These are phyloP conservation scores for Burhinus bistriatus DNA, from an alignment of 2,113 vertebrate genomes.

Conservation along the genomic window DNA sequence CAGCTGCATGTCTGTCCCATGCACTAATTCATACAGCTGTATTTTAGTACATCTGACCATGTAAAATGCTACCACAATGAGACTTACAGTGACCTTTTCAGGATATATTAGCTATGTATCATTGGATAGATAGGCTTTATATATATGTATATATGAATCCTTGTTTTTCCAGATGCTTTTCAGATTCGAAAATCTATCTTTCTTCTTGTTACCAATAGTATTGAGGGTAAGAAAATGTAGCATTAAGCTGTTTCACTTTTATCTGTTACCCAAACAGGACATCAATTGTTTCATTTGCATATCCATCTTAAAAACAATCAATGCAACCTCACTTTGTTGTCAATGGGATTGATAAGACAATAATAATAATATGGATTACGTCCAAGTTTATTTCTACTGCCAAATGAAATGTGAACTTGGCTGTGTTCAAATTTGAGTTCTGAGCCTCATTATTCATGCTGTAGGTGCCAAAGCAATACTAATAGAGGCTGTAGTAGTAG, in stretches of 20 bases:
- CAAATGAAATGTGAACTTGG: background rate
- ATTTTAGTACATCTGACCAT: background rate
- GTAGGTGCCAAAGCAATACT: background rate
- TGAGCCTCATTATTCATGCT: background rate
- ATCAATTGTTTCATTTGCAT: slow-evolving; percentile 6
- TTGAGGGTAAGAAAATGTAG: background rate
- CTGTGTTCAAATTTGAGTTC: background rate
- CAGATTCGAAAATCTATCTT: background rate
- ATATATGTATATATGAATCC: background rate
- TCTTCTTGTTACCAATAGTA: background rate
- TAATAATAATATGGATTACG: background rate
- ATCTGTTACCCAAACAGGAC: background rate
- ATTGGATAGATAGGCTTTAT: background rate
- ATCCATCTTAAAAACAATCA: background rate
- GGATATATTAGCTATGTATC: background rate
- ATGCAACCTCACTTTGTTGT: background rate
- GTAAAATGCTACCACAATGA: background rate
- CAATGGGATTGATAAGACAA: background rate
- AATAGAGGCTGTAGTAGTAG: background rate
- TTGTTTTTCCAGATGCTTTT: background rate
- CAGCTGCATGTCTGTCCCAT: background rate
- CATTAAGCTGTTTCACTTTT: background rate
- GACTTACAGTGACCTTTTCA: background rate
- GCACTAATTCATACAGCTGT: background rate
- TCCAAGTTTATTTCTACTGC: background rate